A percentile compares a stretch with the other conserved stretches of the same genome.
Evolutionary conservation across 2,113 vertebrate species (phyloP).

Genomic region (Podiceps cristatus): DNA sequence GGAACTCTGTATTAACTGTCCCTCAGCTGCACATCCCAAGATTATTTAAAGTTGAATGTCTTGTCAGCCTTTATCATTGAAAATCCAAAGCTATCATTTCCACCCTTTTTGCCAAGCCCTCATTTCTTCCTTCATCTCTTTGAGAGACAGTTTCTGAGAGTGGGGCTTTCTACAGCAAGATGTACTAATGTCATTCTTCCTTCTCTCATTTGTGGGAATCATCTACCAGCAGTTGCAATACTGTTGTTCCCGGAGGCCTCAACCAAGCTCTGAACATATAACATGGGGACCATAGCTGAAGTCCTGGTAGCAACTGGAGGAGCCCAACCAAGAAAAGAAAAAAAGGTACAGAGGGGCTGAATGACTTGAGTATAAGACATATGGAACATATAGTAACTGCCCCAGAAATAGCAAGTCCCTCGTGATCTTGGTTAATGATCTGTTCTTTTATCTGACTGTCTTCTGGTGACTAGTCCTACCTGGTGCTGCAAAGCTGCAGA

Average conservation of each 20-base stretch:
- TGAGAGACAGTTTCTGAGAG: background rate
- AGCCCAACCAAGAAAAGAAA: background rate
- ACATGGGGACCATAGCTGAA: background rate
- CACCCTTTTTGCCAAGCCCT: background rate
- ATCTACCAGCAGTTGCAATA: background rate
- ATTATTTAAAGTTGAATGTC: constrained; percentile 2
- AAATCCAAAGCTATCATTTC: background rate
- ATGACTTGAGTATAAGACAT: background rate
- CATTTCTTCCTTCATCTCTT: background rate
- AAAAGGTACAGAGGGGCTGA: background rate
- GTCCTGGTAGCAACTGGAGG: background rate
- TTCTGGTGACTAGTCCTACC: background rate
- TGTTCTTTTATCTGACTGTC: background rate
- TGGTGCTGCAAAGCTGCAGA: background rate
- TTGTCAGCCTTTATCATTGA: background rate
- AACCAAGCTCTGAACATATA: background rate
- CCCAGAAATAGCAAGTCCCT: background rate
- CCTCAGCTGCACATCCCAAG: background rate
- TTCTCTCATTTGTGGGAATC: background rate
- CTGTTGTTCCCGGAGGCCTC: background rate
- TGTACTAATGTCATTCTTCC: fast-evolving
- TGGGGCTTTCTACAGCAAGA: background rate
- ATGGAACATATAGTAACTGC: background rate
- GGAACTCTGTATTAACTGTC: background rate
- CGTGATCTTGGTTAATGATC: background rate